Base-by-base conservation (phyloP, 2,888 invertebrate genomes). In the Schrankia costaestrigalis region DNA sequence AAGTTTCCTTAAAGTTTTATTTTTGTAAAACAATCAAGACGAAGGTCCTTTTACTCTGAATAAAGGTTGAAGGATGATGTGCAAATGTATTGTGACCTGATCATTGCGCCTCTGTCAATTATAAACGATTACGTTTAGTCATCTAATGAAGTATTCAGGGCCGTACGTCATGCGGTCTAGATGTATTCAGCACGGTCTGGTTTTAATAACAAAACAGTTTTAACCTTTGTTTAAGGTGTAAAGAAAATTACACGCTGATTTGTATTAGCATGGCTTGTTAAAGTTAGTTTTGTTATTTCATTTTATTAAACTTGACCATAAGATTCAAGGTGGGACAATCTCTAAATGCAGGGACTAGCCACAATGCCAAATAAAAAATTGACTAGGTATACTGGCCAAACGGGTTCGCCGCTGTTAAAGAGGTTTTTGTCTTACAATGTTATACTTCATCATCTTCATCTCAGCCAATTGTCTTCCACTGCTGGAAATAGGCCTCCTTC, bases 131-230 rank as follows among this genome's bases (percentile, higher is more conserved):
- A 53, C 63, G 81, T 71, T 65, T 51, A 78, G 78, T 84, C 84
- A 84, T 74, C 78, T 85, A 79, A 85, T 85, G 80, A 84, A 83
- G 80, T 78, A 83, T 84, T 83, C 77, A 81, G 58, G 62, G 41
- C 61, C 17, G 58, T 61, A 62, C 46, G 31, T 51, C 48, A 37
- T 49, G 50, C 51, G 61, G 49, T 55, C 55, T 52, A 40, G 50
- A 26, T 35, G 58, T 56, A 56, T 56, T 59, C 60, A 56, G 44
- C 60, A 42, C 64, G 54, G 52, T 60, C 66, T 65, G 69, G 63
- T 71, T 70, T 61, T 70, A 66, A 67, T 63, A 71, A 71, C 69
- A 71, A 78, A 75, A 75, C 72, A 73, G 71, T 61, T 58, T 53
- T 41, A n/a, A 43, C 61, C 51, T 69, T 77, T 75, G 71, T 72